Evolutionary conservation across 1,140 invertebrate genomes (phyloP).

Genomic region (Diachasmimorpha longicaudata): DNA sequence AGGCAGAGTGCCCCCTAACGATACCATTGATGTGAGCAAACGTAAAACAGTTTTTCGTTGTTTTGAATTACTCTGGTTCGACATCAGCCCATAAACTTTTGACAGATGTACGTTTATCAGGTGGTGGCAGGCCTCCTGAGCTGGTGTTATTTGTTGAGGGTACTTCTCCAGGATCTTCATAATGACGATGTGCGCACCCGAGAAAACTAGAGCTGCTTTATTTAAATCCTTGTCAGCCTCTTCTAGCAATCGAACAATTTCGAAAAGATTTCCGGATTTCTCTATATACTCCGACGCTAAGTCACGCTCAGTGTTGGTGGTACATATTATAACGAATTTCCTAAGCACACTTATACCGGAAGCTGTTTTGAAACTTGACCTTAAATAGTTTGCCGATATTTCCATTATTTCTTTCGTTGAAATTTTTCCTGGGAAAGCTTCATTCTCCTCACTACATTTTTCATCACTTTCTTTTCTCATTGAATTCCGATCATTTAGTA

Average conservation of each 20-base stretch:
- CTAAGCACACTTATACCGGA: background rate
- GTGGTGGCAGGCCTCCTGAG: slow-evolving; percentile 70
- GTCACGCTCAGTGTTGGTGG: background rate
- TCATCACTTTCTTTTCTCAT: background rate
- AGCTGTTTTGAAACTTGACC: background rate
- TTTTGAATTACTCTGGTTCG: slow-evolving; percentile 66
- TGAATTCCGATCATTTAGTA: too few species aligned
- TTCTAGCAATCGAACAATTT: slow-evolving; percentile 68
- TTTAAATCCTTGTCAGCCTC: slow-evolving; percentile 64
- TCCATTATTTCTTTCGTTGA: background rate
- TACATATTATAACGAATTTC: background rate
- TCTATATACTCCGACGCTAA: background rate
- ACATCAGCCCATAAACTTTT: slow-evolving; percentile 71
- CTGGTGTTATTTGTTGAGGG: slow-evolving; percentile 65
- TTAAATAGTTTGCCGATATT: background rate
- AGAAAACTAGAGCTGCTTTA: slow-evolving; percentile 65
- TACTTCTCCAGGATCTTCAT: slow-evolving; percentile 70
- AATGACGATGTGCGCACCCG: slow-evolving; percentile 70
- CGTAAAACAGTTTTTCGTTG: slow-evolving; percentile 70
- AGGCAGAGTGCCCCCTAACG: slow-evolving; percentile 70
- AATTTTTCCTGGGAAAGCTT: background rate
- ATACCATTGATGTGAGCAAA: slow-evolving; percentile 72
- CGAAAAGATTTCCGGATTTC: slow-evolving; percentile 66
- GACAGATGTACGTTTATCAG: slow-evolving; percentile 72
- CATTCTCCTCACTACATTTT: background rate